These are phyloP conservation scores for Montipora sp. DNA, from an alignment of 64 coral and sea anemone genomes.

Conservation along the genomic window DNA sequence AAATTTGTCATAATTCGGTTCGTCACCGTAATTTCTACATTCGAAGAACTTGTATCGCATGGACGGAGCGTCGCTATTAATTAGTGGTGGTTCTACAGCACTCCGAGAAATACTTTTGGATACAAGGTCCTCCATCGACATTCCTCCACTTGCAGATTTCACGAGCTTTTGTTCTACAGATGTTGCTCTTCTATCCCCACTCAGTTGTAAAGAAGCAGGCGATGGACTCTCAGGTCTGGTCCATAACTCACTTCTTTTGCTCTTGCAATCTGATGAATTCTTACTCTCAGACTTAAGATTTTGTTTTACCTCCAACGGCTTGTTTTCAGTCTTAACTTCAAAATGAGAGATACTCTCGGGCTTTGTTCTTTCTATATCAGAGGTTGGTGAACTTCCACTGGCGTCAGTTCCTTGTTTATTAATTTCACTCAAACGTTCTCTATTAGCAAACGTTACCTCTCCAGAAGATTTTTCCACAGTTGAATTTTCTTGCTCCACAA, in stretches of 20 bases:
- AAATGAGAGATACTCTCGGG: slow-evolving; percentile 15
- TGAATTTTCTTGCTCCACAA: background rate
- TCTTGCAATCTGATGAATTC: background rate
- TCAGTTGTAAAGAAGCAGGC: background rate
- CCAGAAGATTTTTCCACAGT: background rate
- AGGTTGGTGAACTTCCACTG: background rate
- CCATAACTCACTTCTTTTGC: slow-evolving; percentile 1
- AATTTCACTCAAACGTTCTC: background rate
- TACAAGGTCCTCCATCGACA: slow-evolving; percentile 53
- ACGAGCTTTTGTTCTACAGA: background rate
- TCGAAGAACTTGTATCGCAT: slow-evolving; percentile 59
- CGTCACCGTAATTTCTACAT: slow-evolving; percentile 72
- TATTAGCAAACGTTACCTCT: background rate
- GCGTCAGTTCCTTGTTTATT: background rate
- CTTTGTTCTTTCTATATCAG: background rate
- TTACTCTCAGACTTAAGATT: background rate
- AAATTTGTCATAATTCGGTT: slow-evolving; percentile 26
- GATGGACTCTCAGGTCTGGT: background rate
- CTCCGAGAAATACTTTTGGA: slow-evolving; percentile 64
- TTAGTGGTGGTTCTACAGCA: slow-evolving; percentile 63
- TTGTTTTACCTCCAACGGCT: background rate
- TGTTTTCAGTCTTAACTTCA: background rate
- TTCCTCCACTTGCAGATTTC: slow-evolving; percentile 10
- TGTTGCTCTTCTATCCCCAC: background rate
- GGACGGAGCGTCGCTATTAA: slow-evolving; percentile 57